These are phyloP conservation scores for Subanguina moxae DNA, from an alignment of 1,140 invertebrate species.

Conservation along the genomic window DNA sequence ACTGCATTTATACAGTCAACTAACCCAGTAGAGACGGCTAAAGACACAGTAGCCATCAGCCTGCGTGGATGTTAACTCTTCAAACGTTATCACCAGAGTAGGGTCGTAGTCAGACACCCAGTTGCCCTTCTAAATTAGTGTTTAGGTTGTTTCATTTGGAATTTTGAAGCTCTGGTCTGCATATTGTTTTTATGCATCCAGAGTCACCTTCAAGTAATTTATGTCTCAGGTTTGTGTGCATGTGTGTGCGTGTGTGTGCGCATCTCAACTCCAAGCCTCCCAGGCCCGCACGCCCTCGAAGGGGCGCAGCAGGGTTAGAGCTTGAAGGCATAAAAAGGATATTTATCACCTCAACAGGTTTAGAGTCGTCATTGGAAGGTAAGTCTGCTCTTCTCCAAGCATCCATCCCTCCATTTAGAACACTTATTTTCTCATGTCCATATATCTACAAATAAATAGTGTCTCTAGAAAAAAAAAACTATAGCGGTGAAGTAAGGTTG, in stretches of 20 bases:
- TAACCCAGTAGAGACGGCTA: conserved; percentile 32
- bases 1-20: not conserved
- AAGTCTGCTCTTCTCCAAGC: conserved; percentile 37
- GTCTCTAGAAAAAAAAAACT: too few relatives aligned
- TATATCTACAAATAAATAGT: conserved; percentile 36
- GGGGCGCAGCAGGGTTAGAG: too few relatives aligned
- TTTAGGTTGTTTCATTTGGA: too few relatives aligned
- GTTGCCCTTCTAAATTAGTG: conserved; percentile 35
- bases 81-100: conserved; percentile 27
- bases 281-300: too few relatives aligned
- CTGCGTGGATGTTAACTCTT: conserved; percentile 31
- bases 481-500: not conserved
- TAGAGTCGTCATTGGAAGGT: conserved; percentile 19
- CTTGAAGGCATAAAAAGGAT: too few relatives aligned
- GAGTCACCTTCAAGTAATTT: too few relatives aligned
- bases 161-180: too few relatives aligned
- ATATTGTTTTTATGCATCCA: too few relatives aligned
- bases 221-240: too few relatives aligned
- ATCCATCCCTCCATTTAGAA: conserved; percentile 38
- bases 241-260: too few relatives aligned
- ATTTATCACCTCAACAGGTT: conserved; percentile 17
- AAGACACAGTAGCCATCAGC: conserved; percentile 36
- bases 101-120: conserved; percentile 37
- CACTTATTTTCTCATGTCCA: conserved; percentile 27
- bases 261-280: too few relatives aligned